Evolutionary conservation across 1,140 invertebrate species (phyloP).

Genomic region (Bactericera cockerelli): DNA sequence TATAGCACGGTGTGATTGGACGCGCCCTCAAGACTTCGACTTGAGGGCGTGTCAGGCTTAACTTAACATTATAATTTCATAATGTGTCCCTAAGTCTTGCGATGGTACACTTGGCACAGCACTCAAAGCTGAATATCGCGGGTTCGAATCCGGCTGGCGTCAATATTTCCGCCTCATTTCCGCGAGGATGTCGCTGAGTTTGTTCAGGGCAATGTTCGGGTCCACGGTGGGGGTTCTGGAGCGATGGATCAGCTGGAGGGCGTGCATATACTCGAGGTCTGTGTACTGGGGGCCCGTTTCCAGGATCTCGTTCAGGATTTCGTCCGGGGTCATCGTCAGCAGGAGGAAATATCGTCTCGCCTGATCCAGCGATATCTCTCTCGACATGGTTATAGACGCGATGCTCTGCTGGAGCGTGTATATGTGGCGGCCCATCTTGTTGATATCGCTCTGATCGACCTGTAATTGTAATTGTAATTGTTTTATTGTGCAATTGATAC

Average conservation of each 20-base stretch:
- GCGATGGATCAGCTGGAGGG: conserved; percentile 51
- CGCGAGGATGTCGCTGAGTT: not conserved
- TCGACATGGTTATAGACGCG: conserved; percentile 64
- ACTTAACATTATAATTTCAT: too few relatives aligned
- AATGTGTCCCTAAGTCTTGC: too few relatives aligned
- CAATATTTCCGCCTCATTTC: conserved; percentile 1
- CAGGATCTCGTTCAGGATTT: conserved; percentile 63
- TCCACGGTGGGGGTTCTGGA: conserved; percentile 30
- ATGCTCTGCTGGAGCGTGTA: conserved; percentile 73
- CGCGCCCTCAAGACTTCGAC: too few relatives aligned
- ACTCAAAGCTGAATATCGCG: too few relatives aligned
- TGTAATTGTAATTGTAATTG: too few relatives aligned
- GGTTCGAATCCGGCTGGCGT: too few relatives aligned
- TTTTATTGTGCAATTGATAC: too few relatives aligned
- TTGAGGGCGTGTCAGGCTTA: too few relatives aligned
- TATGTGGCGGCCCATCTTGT: conserved; percentile 71
- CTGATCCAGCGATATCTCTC: conserved; percentile 72
- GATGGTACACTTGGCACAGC: too few relatives aligned
- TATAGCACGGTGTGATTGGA: too few relatives aligned
- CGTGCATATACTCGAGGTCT: conserved; percentile 72
- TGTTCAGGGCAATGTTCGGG: not conserved
- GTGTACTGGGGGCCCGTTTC: conserved; percentile 71
- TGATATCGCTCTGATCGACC: too few relatives aligned
- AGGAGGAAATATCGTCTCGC: conserved; percentile 80
- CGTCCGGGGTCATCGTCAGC: conserved; percentile 70